These are phyloP conservation scores for Rhodophaea formosa DNA, from an alignment of 2,888 invertebrate species.

Conservation along the genomic window DNA sequence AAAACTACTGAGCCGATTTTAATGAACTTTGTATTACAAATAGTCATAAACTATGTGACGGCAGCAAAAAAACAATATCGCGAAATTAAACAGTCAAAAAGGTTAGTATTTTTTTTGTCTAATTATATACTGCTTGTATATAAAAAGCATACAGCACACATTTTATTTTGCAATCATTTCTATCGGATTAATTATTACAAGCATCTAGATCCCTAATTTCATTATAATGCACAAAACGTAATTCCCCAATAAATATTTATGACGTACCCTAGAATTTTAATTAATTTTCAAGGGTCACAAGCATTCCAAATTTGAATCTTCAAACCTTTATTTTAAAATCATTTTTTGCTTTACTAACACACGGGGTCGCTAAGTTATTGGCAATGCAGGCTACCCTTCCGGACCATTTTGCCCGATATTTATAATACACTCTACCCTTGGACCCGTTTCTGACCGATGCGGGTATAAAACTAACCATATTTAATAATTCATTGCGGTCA, in stretches of 20 bases:
- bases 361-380: neutral
- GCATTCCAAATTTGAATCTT: too few relatives aligned
- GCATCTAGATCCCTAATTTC: neutral
- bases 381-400: neutral
- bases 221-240: neutral
- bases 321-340: too few relatives aligned
- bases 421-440: neutral
- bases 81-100: too few relatives aligned
- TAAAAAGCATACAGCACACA: too few relatives aligned
- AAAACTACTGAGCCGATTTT: too few relatives aligned
- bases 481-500: neutral
- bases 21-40: too few relatives aligned
- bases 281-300: neutral
- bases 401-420: neutral
- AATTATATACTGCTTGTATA: too few relatives aligned
- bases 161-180: too few relatives aligned
- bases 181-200: too few relatives aligned
- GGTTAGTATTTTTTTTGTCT: too few relatives aligned
- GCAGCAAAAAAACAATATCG: too few relatives aligned
- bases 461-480: neutral
- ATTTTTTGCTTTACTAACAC: neutral
- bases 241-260: neutral
- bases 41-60: too few relatives aligned
- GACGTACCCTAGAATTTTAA: neutral
- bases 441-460: neutral